A percentile compares a stretch with the other conserved stretches of the same genome.
Conservation (phyloP, 2,113 vertebrate species). For the Leucopsar rothschildi region DNA sequence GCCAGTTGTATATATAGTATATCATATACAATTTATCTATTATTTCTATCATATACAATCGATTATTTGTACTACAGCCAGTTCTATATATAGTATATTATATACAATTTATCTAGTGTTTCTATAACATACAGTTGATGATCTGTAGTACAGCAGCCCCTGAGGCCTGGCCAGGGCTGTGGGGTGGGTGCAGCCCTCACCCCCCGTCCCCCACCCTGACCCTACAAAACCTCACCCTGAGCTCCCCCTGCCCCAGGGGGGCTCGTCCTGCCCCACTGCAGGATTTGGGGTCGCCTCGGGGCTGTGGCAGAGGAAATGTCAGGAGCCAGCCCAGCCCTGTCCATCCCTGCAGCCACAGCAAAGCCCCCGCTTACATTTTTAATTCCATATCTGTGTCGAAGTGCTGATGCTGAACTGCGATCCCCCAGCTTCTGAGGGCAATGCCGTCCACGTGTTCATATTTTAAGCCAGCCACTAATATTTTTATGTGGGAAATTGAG, state of each 20-base stretch:
- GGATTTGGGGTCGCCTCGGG: not conserved
- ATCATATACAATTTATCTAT: too few relatives aligned
- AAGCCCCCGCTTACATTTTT: constrained; percentile 50
- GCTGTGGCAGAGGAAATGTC: rapidly evolving
- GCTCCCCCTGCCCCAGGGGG: rapidly evolving
- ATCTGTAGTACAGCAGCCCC: not conserved
- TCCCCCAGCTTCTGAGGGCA: constrained; percentile 58
- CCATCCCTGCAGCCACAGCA: not conserved
- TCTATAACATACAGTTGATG: not conserved
- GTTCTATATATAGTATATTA: too few relatives aligned
- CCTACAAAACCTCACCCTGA: rapidly evolving
- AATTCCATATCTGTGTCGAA: constrained; percentile 32
- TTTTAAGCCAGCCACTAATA: constrained; percentile 70
- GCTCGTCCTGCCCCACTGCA: not conserved
- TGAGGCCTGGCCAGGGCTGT: not conserved
- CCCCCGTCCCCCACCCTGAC: not conserved
- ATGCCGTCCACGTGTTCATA: constrained; percentile 63
- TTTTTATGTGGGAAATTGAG: constrained; percentile 72
- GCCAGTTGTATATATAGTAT: too few relatives aligned
- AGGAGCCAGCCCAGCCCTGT: not conserved
- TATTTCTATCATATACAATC: too few relatives aligned
- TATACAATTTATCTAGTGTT: too few relatives aligned
- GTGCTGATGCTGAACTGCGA: constrained; percentile 44
- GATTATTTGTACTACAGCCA: too few relatives aligned
- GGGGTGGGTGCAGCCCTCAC: not conserved